phyloP scores from a whole-genome alignment of 2,797 vertebrate species.

The Melanotaenia maccullochi region DNA sequence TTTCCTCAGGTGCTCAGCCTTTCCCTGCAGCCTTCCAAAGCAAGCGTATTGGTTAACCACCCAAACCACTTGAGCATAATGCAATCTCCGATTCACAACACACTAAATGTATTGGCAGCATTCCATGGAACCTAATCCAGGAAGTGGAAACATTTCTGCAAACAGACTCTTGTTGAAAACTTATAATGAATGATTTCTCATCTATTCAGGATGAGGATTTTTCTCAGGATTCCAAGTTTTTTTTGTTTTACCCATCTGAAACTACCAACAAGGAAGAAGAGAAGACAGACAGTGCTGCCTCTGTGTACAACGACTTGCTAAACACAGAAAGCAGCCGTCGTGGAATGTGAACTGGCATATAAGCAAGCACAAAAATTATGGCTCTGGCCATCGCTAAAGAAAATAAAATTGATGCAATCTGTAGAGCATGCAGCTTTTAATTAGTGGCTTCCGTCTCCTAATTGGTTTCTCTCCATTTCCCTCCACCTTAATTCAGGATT shows the following conservation, averaged over 20 bases:
- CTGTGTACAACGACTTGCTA: constrained; percentile 66
- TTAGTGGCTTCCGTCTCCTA: constrained; percentile 86
- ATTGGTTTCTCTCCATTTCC: constrained; percentile 77
- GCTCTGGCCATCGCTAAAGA: constrained; percentile 73
- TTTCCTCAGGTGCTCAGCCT: constrained; percentile 77
- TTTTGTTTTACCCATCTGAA: constrained; percentile 57
- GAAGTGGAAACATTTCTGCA: constrained; percentile 73
- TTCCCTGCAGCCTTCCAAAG: constrained; percentile 72
- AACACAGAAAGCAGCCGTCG: constrained; percentile 69
- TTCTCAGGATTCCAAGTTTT: constrained; percentile 48
- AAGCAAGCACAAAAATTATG: constrained; percentile 75
- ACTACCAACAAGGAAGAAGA: constrained; percentile 52
- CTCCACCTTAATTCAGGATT: constrained; percentile 67
- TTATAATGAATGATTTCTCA: constrained; percentile 70
- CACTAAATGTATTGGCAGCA: constrained; percentile 73
- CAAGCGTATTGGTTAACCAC: constrained; percentile 79
- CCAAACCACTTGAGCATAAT: constrained; percentile 77
- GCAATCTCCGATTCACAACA: constrained; percentile 78
- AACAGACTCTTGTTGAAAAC: constrained; percentile 72
- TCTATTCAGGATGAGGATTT: constrained; percentile 58
- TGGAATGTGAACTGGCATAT: constrained; percentile 73
- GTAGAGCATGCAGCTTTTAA: constrained; percentile 84
- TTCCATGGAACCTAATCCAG: constrained; percentile 76
- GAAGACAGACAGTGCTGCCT: constrained; percentile 56
- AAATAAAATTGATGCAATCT: constrained; percentile 85